Evolutionary conservation across 2,888 invertebrate genomes (phyloP).

Genomic region (Drosophila lacicola): DNA sequence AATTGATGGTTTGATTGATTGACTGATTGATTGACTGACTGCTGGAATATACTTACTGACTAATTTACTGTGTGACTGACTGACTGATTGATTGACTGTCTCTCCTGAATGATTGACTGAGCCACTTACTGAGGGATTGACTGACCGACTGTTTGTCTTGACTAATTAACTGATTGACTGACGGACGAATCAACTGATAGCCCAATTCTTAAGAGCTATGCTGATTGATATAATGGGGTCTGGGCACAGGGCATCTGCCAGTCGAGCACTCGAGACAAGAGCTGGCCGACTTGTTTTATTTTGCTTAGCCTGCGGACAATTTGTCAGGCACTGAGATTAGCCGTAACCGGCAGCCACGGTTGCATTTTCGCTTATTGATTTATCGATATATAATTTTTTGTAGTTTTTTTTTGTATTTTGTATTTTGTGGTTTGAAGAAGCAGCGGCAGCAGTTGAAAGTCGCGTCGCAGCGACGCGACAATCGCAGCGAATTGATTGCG

Average conservation of each 20-base stretch:
- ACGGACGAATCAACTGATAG: no score
- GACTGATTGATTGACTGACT: neutral
- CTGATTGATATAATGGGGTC: neutral
- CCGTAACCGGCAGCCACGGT: slow-evolving; percentile 57
- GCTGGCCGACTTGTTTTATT: neutral
- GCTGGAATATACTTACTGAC: no score
- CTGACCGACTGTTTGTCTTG: neutral
- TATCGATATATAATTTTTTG: slow-evolving; percentile 51
- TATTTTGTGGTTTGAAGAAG: slow-evolving; percentile 13
- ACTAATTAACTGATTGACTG: neutral
- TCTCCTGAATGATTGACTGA: neutral
- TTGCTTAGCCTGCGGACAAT: slow-evolving; percentile 55
- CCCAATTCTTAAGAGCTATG: no score
- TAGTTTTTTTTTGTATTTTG: neutral
- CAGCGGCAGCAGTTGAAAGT: slow-evolving; percentile 19
- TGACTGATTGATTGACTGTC: neutral
- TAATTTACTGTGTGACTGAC: neutral
- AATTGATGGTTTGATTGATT: neutral
- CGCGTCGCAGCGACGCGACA: slow-evolving; percentile 43
- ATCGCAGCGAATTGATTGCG: slow-evolving; percentile 55
- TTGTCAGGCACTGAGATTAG: slow-evolving; percentile 61
- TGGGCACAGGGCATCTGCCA: slow-evolving; percentile 1
- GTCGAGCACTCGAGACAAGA: slow-evolving; percentile 4
- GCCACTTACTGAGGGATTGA: neutral
- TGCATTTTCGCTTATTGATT: slow-evolving; percentile 67